Percentiles rank a stretch among this genome's conserved stretches.
phyloP scores from a whole-genome alignment of 2,113 vertebrate species.

The Maccullochella peelii region DNA sequence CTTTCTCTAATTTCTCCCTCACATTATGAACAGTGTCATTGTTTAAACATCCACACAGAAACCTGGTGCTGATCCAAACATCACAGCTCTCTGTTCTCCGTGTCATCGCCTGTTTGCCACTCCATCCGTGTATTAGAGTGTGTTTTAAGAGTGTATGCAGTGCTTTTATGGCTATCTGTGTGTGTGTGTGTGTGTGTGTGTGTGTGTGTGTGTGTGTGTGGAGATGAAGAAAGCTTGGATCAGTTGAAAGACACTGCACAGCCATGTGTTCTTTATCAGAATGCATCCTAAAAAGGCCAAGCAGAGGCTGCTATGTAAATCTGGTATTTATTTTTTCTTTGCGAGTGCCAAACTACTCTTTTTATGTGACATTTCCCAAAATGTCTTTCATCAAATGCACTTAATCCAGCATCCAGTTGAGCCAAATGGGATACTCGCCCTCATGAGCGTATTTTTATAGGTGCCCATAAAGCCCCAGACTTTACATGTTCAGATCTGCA shows the following conservation, averaged over 20 bases:
- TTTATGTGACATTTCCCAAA: constrained; percentile 52
- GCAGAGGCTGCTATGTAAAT: constrained; percentile 7
- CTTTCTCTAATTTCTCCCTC: neutral
- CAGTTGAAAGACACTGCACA: constrained; percentile 27
- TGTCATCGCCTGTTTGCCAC: neutral
- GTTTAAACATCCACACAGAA: constrained; percentile 31
- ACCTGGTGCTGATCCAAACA: constrained; percentile 40
- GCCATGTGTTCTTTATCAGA: constrained; percentile 56
- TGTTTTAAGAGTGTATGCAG: neutral
- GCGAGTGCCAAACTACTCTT: constrained; percentile 7
- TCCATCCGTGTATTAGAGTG: neutral
- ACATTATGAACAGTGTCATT: constrained; percentile 2
- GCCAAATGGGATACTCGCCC: constrained; percentile 38
- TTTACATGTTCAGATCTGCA: neutral
- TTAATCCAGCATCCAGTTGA: constrained; percentile 28
- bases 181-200: neutral
- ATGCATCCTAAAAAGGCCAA: constrained; percentile 35
- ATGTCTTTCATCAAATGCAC: constrained; percentile 17
- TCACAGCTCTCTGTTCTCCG: constrained; percentile 16
- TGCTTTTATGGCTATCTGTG: neutral
- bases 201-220: constrained; percentile 20
- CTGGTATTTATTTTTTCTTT: constrained; percentile 10
- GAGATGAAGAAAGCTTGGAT: constrained; percentile 20
- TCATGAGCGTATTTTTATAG: constrained; percentile 29
- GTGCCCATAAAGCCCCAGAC: constrained; percentile 29